These are phyloP conservation scores for Gymnothorax javanicus DNA, from an alignment of 2,797 vertebrate genomes.

Conservation along the genomic window DNA sequence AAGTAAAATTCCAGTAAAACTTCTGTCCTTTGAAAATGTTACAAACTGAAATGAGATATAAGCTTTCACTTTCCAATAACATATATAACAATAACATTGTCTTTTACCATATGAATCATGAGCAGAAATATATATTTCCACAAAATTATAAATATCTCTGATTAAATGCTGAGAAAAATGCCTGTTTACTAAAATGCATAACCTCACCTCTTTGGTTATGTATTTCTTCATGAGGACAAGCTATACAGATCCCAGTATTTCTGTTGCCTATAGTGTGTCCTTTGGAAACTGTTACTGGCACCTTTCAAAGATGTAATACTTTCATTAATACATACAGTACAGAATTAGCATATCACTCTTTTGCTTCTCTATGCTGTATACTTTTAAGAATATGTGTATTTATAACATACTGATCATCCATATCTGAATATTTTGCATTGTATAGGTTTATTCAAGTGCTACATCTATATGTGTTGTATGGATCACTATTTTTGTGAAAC, in stretches of 20 bases:
- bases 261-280: conserved; percentile 62
- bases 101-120: neutral
- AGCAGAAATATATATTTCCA: neutral
- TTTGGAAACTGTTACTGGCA: conserved; percentile 64
- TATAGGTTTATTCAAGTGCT: neutral
- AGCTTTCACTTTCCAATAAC: neutral
- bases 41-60: neutral
- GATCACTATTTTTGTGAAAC: neutral
- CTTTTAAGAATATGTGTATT: neutral
- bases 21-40: neutral
- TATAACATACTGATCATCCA: neutral
- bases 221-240: conserved; percentile 25
- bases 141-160: neutral
- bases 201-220: conserved; percentile 26
- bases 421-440: neutral
- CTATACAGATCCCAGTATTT: conserved; percentile 57
- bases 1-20: neutral
- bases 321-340: neutral
- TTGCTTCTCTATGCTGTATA: neutral
- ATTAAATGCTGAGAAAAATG: neutral
- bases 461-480: neutral
- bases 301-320: conserved; percentile 47
- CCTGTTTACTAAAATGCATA: neutral
- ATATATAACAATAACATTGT: neutral
- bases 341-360: neutral